Evolutionary conservation across 1,140 invertebrate species (phyloP).

Genomic region (Danaus plexippus): DNA sequence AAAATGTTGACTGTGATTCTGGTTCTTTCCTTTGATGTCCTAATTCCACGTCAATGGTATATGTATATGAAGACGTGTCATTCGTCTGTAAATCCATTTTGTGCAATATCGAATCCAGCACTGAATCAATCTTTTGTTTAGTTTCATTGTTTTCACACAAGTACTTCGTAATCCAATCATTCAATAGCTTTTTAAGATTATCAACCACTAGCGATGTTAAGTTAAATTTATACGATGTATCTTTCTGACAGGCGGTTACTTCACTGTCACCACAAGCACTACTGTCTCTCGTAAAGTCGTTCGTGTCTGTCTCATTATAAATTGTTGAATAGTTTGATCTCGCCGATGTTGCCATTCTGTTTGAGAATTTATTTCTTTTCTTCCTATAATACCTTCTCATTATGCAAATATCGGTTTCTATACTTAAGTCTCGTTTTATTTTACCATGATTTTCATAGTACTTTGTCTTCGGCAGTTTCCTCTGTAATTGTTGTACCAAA

Average conservation of each 20-base stretch:
- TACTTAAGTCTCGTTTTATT: constrained; percentile 45
- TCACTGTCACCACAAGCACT: constrained; percentile 45
- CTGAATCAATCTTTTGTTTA: constrained; percentile 42
- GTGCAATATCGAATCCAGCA: constrained; percentile 44
- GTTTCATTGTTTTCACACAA: constrained; percentile 38
- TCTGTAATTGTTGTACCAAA: constrained; percentile 30
- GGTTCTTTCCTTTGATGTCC: constrained; percentile 15
- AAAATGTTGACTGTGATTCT: constrained; percentile 14
- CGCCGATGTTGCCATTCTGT: constrained; percentile 18
- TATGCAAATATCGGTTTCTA: constrained; percentile 50
- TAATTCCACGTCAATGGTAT: constrained; percentile 34
- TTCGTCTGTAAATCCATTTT: constrained; percentile 27
- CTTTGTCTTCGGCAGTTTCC: constrained; percentile 22
- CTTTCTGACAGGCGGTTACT: constrained; percentile 13
- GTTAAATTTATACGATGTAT: constrained; percentile 29
- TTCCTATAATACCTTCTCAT: constrained; percentile 38
- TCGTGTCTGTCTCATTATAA: constrained; percentile 26
- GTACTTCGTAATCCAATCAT: constrained; percentile 46
- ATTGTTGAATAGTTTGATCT: constrained; percentile 37
- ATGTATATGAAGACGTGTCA: constrained; percentile 33
- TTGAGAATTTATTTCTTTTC: constrained; percentile 25
- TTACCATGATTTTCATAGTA: constrained; percentile 30
- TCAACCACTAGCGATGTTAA: constrained; percentile 39
- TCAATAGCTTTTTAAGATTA: constrained; percentile 45
- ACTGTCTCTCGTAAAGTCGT: constrained; percentile 25